Conservation (phyloP, 2,113 vertebrate species). For the Tetraodon nigroviridis region DNA sequence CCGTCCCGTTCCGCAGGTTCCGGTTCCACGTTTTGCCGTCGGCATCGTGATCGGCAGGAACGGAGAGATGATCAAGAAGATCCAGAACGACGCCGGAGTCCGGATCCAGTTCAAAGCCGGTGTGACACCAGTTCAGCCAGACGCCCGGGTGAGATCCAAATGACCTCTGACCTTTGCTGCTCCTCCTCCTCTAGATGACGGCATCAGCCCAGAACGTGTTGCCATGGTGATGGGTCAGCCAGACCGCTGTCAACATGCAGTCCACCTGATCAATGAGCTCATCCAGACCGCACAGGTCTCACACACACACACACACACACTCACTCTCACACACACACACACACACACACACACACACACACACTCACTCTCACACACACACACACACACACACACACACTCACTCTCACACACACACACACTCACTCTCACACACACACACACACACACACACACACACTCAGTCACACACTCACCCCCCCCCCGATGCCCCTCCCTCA, state of each 20-base stretch:
- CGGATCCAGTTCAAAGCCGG: conserved; percentile 96
- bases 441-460: conserved; percentile 5
- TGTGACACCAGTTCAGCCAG: conserved; percentile 47
- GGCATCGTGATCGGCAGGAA: conserved; percentile 95
- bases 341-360: too few relatives aligned
- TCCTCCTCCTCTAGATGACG: conserved; percentile 76
- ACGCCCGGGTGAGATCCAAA: too few relatives aligned
- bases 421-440: background rate
- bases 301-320: conserved; percentile 4
- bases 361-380: too few relatives aligned
- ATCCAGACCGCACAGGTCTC: conserved; percentile 90
- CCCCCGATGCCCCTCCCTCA: too few relatives aligned
- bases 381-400: too few relatives aligned
- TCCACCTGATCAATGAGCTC: conserved; percentile 90
- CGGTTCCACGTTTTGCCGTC: conserved; percentile 90
- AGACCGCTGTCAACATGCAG: conserved; percentile 88
- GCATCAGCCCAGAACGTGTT: conserved; percentile 87
- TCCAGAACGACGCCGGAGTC: conserved; percentile 92
- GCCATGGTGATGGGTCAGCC: conserved; percentile 95
- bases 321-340: background rate
- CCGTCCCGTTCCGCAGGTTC: conserved; percentile 73
- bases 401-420: too few relatives aligned
- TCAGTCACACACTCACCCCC: too few relatives aligned
- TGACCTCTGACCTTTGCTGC: background rate
- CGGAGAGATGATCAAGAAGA: conserved; percentile 97